phyloP scores from a whole-genome alignment of 2,797 vertebrate genomes.

The Dipus sagitta region DNA sequence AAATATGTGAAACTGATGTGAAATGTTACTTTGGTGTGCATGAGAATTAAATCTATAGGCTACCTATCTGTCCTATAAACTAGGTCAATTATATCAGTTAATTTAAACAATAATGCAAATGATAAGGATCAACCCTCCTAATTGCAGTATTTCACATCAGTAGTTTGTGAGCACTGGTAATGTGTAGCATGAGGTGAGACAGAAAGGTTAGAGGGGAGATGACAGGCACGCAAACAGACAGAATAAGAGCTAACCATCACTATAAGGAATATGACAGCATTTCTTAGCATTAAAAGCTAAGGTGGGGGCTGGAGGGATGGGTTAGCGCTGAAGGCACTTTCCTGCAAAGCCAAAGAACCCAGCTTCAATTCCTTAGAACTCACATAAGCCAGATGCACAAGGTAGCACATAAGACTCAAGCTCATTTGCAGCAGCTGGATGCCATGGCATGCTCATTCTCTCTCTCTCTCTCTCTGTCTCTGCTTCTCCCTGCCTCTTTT shows the following conservation, averaged over 20 bases:
- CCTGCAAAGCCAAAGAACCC: too few species aligned
- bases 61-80: background rate
- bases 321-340: too few species aligned
- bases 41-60: background rate
- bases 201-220: background rate
- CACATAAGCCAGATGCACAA: too few species aligned
- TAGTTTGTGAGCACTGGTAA: background rate
- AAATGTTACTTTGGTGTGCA: background rate
- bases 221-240: background rate
- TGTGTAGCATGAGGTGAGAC: background rate
- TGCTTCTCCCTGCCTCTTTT: too few species aligned
- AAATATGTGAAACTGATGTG: background rate
- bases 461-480: too few species aligned
- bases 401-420: too few species aligned
- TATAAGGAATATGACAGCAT: background rate
- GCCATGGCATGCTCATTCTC: too few species aligned
- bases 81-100: background rate
- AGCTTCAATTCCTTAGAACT: too few species aligned
- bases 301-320: too few species aligned
- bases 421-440: too few species aligned
- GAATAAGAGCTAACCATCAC: background rate
- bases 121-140: background rate
- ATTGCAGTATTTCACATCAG: background rate
- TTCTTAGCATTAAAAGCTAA: conserved; percentile 22
- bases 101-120: conserved; percentile 42